phyloP scores from a whole-genome alignment of 2,113 vertebrate genomes.

The Colossoma macropomum region DNA sequence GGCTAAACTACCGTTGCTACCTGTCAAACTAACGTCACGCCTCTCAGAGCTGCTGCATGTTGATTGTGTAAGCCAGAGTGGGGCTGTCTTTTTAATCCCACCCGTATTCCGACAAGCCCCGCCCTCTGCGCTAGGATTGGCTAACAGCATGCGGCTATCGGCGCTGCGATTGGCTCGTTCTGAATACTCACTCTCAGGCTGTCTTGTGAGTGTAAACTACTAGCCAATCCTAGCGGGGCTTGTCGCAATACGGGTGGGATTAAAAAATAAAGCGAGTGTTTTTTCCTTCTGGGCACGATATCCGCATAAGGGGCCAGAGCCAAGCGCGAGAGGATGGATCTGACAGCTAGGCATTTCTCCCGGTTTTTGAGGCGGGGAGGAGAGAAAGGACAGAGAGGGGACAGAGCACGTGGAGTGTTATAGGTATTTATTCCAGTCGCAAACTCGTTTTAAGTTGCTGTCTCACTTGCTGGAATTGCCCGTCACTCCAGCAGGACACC shows the following conservation, averaged over 20 bases:
- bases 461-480: neutral
- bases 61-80: neutral
- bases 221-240: neutral
- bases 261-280: neutral
- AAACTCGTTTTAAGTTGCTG: neutral
- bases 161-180: neutral
- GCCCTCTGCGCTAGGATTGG: neutral
- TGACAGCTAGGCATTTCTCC: neutral
- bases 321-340: constrained; percentile 27
- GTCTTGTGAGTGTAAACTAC: neutral
- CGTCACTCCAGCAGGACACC: no score
- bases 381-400: no score
- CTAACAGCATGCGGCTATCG: neutral
- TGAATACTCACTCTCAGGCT: no score
- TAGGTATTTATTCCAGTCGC: no score
- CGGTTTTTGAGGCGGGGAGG: no score
- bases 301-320: constrained; percentile 3
- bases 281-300: neutral
- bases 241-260: neutral
- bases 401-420: no score
- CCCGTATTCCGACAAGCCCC: neutral
- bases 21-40: no score
- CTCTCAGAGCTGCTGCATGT: neutral
- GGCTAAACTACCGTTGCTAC: no score
- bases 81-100: neutral